Evolutionary conservation across 2,797 vertebrate species (phyloP).

Genomic region (Bradypus variegatus): DNA sequence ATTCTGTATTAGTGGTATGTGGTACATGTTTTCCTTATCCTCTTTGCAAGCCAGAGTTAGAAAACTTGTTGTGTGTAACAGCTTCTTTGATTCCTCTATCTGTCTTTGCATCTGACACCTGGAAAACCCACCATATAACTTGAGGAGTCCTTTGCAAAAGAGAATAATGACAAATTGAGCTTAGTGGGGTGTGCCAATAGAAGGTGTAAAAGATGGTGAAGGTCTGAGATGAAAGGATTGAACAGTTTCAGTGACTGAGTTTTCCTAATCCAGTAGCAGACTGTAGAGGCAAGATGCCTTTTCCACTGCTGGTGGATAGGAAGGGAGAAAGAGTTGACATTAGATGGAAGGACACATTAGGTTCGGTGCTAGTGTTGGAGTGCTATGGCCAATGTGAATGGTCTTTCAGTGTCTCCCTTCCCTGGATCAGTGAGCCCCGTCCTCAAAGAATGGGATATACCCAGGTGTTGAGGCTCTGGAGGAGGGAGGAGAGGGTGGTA

Average conservation of each 20-base stretch:
- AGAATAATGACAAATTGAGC: background rate
- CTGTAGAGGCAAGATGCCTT: background rate
- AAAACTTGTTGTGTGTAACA: background rate
- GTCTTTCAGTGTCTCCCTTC: background rate
- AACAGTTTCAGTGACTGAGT: background rate
- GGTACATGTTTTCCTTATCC: background rate
- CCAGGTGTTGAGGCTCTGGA: background rate
- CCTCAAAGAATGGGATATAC: background rate
- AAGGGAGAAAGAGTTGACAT: background rate
- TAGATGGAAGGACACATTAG: background rate
- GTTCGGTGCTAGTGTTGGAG: background rate
- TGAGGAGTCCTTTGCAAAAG: background rate
- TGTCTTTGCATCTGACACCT: background rate
- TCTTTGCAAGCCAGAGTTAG: background rate
- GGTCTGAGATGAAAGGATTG: background rate
- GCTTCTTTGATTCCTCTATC: background rate
- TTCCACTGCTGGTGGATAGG: background rate
- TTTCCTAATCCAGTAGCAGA: background rate
- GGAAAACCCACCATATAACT: background rate
- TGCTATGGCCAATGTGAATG: background rate
- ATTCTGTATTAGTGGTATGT: background rate
- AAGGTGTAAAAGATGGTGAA: background rate
- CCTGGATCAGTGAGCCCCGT: background rate
- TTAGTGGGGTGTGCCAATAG: background rate
- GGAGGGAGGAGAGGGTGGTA: background rate